These are phyloP conservation scores for Galerucella nymphaeae DNA, from an alignment of 2,888 invertebrate species.

Conservation along the genomic window DNA sequence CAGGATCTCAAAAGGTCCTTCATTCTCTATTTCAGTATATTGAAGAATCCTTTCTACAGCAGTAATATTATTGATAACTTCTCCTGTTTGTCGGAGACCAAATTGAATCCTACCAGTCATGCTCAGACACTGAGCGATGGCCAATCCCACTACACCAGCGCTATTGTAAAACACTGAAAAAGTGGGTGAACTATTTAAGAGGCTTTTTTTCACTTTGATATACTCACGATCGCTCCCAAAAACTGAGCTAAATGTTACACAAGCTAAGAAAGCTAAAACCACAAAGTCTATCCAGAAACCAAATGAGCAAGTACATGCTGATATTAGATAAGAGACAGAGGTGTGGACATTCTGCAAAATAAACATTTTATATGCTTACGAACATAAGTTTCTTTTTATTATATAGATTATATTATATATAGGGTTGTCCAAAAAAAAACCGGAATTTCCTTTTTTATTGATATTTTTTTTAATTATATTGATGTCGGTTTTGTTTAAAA, in stretches of 20 bases:
- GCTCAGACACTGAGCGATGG: slow-evolving; percentile 45
- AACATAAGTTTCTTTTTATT: too few relatives aligned
- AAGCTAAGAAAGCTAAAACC: slow-evolving; percentile 70
- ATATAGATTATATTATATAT: too few relatives aligned
- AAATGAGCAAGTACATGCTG: slow-evolving; percentile 72
- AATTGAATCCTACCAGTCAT: slow-evolving; percentile 79
- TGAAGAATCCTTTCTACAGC: slow-evolving; percentile 83
- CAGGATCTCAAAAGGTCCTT: slow-evolving; percentile 73
- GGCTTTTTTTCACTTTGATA: not conserved
- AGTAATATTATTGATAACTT: slow-evolving; percentile 79
- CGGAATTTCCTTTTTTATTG: too few relatives aligned
- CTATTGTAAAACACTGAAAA: slow-evolving; percentile 36
- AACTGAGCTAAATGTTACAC: slow-evolving; percentile 72
- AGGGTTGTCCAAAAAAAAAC: too few relatives aligned
- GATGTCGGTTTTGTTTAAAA: too few relatives aligned
- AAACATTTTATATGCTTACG: too few relatives aligned
- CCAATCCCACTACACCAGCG: slow-evolving; percentile 56
- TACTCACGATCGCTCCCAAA: slow-evolving; percentile 53
- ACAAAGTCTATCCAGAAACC: slow-evolving; percentile 75
- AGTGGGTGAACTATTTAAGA: not conserved
- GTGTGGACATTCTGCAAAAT: slow-evolving; percentile 68
- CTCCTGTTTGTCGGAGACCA: slow-evolving; percentile 83
- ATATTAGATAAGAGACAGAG: slow-evolving; percentile 71
- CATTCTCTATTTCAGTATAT: slow-evolving; percentile 79
- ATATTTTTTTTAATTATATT: too few relatives aligned